phyloP scores from a whole-genome alignment of 2,888 invertebrate genomes.

The Alcis repandata region DNA sequence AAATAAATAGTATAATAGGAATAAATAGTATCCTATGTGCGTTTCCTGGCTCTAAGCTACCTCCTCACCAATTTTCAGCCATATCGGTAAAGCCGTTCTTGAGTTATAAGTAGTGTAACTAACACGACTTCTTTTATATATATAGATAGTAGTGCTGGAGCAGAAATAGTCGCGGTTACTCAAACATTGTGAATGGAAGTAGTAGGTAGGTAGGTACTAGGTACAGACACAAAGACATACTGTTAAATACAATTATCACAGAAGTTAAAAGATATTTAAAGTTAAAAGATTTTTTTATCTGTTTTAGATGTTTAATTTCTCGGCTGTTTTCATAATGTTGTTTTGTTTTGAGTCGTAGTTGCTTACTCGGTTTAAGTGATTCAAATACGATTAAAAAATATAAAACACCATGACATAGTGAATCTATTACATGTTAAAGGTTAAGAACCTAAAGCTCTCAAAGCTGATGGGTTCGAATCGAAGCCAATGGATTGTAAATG shows the following conservation, averaged over 20 bases:
- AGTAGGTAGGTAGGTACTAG: no score
- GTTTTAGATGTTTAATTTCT: not conserved
- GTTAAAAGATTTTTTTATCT: not conserved
- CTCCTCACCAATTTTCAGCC: no score
- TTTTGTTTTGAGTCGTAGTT: not conserved
- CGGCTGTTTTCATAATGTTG: no score
- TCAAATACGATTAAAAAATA: not conserved
- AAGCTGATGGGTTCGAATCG: slow-evolving; percentile 18
- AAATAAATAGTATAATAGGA: no score
- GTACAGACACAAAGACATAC: slow-evolving; percentile 8
- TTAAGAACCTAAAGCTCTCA: slow-evolving; percentile 30
- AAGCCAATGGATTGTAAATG: slow-evolving; percentile 27
- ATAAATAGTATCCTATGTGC: no score
- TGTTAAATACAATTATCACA: not conserved
- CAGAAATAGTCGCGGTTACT: slow-evolving; percentile 13
- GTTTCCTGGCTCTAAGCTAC: no score
- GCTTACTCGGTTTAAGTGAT: not conserved
- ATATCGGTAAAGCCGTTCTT: no score
- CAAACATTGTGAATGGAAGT: slow-evolving; percentile 27
- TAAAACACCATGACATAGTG: not conserved
- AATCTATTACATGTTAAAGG: slow-evolving; percentile 21
- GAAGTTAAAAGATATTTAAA: not conserved
- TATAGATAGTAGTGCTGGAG: slow-evolving; percentile 7
- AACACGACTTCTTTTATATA: no score
- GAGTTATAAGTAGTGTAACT: no score